A percentile compares a stretch with the other conserved stretches of the same genome.
phyloP scores from a whole-genome alignment of 1,140 invertebrate species.

The Drosophila ficusphila region DNA sequence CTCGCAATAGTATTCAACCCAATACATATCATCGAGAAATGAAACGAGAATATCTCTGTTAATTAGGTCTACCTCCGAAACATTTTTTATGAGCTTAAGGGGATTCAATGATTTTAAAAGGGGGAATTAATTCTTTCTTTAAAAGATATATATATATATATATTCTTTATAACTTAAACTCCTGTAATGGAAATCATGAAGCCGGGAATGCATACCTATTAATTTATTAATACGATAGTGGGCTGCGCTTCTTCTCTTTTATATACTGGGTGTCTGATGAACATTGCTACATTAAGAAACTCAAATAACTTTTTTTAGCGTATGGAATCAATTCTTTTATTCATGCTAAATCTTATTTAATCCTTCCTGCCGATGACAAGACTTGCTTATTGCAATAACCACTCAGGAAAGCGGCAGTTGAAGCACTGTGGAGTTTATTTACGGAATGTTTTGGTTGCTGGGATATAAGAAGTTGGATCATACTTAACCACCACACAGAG shows the following conservation, averaged over 20 bases:
- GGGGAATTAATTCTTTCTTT: no score
- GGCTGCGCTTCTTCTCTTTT: neutral
- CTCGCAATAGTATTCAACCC: slow-evolving; percentile 12
- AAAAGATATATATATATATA: no score
- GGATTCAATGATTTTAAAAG: no score
- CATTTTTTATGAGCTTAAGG: no score
- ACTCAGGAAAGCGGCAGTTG: no score
- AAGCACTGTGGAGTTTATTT: no score
- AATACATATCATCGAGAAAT: neutral
- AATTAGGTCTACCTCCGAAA: neutral
- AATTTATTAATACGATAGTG: neutral
- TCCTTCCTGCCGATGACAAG: no score
- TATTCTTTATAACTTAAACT: neutral
- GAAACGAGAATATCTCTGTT: no score
- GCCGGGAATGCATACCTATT: neutral
- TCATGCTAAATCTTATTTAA: neutral
- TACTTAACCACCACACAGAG: no score
- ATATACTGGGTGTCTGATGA: neutral
- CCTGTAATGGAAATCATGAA: neutral
- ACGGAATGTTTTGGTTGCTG: no score
- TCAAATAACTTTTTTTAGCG: neutral
- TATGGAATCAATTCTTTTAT: neutral
- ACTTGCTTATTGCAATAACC: no score
- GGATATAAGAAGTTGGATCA: no score
- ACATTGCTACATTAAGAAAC: neutral